Evolutionary conservation across 53 echinoderm and acorn worm species (phyloP).

Genomic region (Echinometra lucunter): DNA sequence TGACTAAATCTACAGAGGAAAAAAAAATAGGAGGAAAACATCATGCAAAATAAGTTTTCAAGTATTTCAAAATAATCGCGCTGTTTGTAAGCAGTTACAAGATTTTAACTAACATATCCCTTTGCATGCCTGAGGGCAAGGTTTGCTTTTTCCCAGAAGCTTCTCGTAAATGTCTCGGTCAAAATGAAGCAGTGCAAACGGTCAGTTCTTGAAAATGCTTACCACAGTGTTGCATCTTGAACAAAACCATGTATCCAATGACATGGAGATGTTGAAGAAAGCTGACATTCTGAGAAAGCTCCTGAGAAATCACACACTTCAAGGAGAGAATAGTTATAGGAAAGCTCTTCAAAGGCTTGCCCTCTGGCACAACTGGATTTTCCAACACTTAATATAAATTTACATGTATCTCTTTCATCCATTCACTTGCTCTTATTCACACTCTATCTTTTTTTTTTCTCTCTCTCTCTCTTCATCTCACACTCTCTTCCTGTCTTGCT

Average conservation of each 20-base stretch:
- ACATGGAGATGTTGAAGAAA: neutral
- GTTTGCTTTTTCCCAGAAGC: neutral
- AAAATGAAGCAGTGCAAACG: neutral
- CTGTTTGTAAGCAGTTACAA: neutral
- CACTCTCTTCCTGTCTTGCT: neutral
- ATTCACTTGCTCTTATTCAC: neutral
- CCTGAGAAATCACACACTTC: neutral
- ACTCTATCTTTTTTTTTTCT: too few species aligned
- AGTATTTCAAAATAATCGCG: neutral
- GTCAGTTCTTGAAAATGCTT: slow-evolving; percentile 7
- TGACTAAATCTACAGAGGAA: neutral
- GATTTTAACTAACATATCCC: neutral
- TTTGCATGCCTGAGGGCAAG: neutral
- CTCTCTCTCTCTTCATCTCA: neutral
- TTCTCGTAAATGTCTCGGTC: neutral
- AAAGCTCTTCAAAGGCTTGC: slow-evolving; percentile 23
- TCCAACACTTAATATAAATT: neutral
- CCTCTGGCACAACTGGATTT: neutral
- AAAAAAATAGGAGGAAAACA: neutral
- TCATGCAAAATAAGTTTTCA: neutral
- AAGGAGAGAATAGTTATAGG: slow-evolving; percentile 2
- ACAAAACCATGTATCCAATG: slow-evolving; percentile 25
- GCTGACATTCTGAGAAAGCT: neutral
- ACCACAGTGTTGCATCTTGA: neutral
- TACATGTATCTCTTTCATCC: neutral